A percentile compares a stretch with the other conserved stretches of the same genome.
phyloP scores from a whole-genome alignment of 1,140 invertebrate genomes.

The Drosophila nigromelanica region DNA sequence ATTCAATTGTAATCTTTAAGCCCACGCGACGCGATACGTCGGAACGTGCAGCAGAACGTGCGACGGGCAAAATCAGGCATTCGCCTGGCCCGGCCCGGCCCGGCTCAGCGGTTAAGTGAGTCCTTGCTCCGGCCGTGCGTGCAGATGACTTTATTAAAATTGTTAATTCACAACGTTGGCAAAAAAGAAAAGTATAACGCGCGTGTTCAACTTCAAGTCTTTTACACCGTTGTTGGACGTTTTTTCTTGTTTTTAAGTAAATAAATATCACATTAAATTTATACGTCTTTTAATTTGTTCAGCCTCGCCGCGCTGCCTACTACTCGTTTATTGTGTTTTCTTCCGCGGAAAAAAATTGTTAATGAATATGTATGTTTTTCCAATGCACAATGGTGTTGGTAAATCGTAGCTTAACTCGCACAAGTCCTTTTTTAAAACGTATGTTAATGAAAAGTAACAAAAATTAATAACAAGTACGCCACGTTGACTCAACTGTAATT shows the following conservation, averaged over 20 bases:
- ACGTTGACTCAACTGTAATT: slow-evolving; percentile 42
- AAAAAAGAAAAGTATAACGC: slow-evolving; percentile 49
- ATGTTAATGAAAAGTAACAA: slow-evolving; percentile 8
- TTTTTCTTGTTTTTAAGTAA: slow-evolving; percentile 14
- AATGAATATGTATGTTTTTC: slow-evolving; percentile 22
- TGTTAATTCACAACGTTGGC: slow-evolving; percentile 53
- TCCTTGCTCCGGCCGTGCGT: slow-evolving; percentile 60
- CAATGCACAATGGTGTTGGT: slow-evolving; percentile 54
- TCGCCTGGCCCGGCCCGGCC: slow-evolving; percentile 19
- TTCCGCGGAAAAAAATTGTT: slow-evolving; percentile 32
- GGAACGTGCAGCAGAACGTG: not conserved
- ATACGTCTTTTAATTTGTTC: slow-evolving; percentile 2
- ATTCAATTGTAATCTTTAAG: slow-evolving; percentile 36
- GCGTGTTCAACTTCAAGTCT: slow-evolving; percentile 58
- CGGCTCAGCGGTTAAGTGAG: slow-evolving; percentile 20
- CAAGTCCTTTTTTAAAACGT: slow-evolving; percentile 7
- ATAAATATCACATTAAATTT: slow-evolving; percentile 47
- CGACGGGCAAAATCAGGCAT: not conserved
- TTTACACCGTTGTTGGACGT: slow-evolving; percentile 65
- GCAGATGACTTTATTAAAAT: slow-evolving; percentile 79
- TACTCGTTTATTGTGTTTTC: slow-evolving; percentile 37
- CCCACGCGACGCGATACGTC: slow-evolving; percentile 20
- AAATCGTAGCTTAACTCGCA: slow-evolving; percentile 60
- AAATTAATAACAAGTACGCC: slow-evolving; percentile 48
- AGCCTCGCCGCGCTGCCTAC: no score